Base-by-base conservation (phyloP, 2,888 invertebrate genomes). In the Watsonalla cultraria region DNA sequence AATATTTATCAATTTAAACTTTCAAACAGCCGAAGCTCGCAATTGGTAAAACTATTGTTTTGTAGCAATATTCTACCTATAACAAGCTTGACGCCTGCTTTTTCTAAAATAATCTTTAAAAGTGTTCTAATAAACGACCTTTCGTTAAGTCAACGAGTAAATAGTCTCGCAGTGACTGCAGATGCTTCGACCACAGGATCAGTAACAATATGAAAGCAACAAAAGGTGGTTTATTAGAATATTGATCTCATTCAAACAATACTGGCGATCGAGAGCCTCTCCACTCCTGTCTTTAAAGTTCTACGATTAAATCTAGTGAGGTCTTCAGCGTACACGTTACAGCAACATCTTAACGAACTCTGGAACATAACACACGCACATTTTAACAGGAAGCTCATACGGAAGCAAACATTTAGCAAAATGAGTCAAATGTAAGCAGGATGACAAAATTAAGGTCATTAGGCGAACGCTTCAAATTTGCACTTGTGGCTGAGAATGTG, bases 301-400 rank as follows among this genome's bases (percentile, higher is more conserved):
- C 54, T 57, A 57, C 64, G 59, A 68, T 75, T 80, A 82, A 56
- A 79, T 65, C 81, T 85, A 85, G 70, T 84, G 84, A 86, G 83
- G 82, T 84, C 80, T 77, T 66, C 68, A 59, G 60, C 65, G 70
- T 74, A 73, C 68, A 58, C 60, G 61, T 88, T 91, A 92, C 80
- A 92, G 77, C 73, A 93, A 79, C 85, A 92, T 89, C 77, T 92
- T 92, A 62, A 92, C 92, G 72, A 93, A 93, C 74, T 93, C 92
- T 93, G 91, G 52, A 92, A 57, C 58, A 65, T 69, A 74, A 59
- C 60, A 51, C 7, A 53, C 6, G 24, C 4, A 24, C 24, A 24
- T 24, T 24, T 24, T 4, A 24, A 24, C 24, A 24, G 24, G 24
- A 24, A 24, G 24, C 24, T 24, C 24, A 24, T 24, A 24, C 24